Percentiles rank a stretch among this genome's conserved stretches.
These are phyloP conservation scores for Sphinx pinastri DNA, from an alignment of 2,888 invertebrate species.

Conservation along the genomic window DNA sequence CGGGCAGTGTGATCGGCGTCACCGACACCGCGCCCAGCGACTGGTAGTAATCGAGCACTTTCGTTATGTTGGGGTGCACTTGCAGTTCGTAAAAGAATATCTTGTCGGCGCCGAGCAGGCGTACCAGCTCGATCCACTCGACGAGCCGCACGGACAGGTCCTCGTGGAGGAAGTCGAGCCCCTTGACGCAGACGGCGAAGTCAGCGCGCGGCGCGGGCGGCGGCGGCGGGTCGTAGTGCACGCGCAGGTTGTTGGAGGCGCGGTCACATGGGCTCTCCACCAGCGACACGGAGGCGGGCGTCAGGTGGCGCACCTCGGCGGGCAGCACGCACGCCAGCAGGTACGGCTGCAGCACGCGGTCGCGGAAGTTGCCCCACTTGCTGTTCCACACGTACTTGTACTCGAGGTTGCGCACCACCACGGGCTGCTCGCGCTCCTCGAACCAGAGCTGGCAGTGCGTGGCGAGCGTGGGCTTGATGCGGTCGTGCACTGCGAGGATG, in stretches of 20 bases:
- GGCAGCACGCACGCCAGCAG: slow-evolving; percentile 95
- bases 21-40: slow-evolving; percentile 88
- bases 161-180: slow-evolving; percentile 95
- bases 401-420: slow-evolving; percentile 91
- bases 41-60: slow-evolving; percentile 89
- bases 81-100: slow-evolving; percentile 95
- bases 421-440: slow-evolving; percentile 91
- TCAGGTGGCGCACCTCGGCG: slow-evolving; percentile 86
- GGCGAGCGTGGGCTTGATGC: slow-evolving; percentile 91
- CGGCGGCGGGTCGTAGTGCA: slow-evolving; percentile 90
- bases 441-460: slow-evolving; percentile 96
- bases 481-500: slow-evolving; percentile 94
- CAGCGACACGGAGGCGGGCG: slow-evolving; percentile 93
- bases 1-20: slow-evolving; percentile 92
- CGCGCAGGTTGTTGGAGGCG: slow-evolving; percentile 92
- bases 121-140: slow-evolving; percentile 96
- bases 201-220: slow-evolving; percentile 85
- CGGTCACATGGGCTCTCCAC: slow-evolving; percentile 94
- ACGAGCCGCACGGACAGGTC: slow-evolving; percentile 94
- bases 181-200: slow-evolving; percentile 97
- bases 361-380: slow-evolving; percentile 97
- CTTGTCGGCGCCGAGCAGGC: slow-evolving; percentile 94
- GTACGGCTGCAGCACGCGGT: slow-evolving; percentile 95
- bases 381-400: slow-evolving; percentile 97
- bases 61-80: slow-evolving; percentile 96